Evolutionary conservation across 2,797 vertebrate species (phyloP), one percentile per base, ranked within the genome.

Genomic region (Manis crassicaudata): DNA sequence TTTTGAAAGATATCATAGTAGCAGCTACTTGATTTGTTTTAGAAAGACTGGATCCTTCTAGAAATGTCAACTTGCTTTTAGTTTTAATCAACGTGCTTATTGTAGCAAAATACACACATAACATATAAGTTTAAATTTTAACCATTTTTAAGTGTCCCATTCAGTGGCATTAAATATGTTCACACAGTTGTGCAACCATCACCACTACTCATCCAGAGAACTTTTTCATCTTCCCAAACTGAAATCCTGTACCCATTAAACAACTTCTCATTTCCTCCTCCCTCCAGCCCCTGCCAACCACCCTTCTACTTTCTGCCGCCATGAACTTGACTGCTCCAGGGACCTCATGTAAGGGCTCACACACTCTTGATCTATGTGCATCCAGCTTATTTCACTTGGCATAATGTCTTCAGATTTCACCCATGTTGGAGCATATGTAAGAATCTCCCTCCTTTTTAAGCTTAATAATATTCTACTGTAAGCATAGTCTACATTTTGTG

Each of bases 51-150:
- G 37, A 25, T 82, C 75, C 70, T 83, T 65, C 63, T 32, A 14
- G 46, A 87, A 82, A 73, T n/a, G 21, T 17, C 37, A 91, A 35
- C 35, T 77, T 81, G 60, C 43, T 76, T 65, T 97, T 93, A 46
- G 83, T 40, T 16, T 63, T 3, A 25, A 83, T 90, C 43, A 7
- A 35, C 16, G 60, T 56, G n/a, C 67, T 85, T 79, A 52, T 32
- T n/a, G 8, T 20, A 72, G 23, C n/a, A 87, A 83, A 92, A 46
- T 46, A 46, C 29, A 32, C 3, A 67, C 72, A 46, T 60, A 46
- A 40, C 9, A 37, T 54, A 54, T 40, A 83, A 73, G 29, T 9
- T 89, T 92, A 46, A 58, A 75, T 56, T 40, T 40, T 23, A 73
- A 40, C 23, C 6, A 65, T 52, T 86, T 75, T 77, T 60, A 75